A percentile compares a stretch with the other conserved stretches of the same genome.
phyloP scores from a whole-genome alignment of 2,113 vertebrate genomes.

The Alethe castanea region DNA sequence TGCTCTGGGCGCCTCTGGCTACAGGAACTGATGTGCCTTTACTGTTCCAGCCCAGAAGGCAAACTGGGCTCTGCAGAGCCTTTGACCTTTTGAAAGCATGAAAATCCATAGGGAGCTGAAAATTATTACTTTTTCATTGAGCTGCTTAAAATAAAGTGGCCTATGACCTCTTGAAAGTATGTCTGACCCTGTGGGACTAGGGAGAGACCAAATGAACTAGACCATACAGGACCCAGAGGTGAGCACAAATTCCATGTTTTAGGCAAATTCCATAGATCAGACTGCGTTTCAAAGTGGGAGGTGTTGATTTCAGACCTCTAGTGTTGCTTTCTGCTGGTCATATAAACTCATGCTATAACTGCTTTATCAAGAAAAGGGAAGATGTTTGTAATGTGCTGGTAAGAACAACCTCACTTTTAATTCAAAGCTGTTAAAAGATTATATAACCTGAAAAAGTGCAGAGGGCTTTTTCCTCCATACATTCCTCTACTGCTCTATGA shows the following conservation, averaged over 20 bases:
- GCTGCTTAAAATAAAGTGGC: slow-evolving; percentile 39
- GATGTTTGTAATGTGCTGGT: neutral
- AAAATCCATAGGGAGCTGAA: slow-evolving; percentile 34
- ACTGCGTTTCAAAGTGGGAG: neutral
- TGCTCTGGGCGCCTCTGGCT: neutral
- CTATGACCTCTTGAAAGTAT: slow-evolving; percentile 1
- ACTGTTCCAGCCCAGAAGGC: neutral
- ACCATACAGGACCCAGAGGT: neutral
- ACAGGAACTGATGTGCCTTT: neutral
- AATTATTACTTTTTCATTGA: slow-evolving; percentile 25
- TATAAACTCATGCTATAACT: neutral
- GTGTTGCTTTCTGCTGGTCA: neutral
- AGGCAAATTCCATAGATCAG: neutral
- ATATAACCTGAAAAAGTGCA: neutral
- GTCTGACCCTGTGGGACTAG: slow-evolving; percentile 34
- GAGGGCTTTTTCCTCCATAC: fast-evolving
- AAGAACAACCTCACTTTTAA: neutral
- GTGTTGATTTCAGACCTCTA: neutral
- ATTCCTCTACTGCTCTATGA: neutral
- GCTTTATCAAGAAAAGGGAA: neutral
- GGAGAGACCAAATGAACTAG: neutral
- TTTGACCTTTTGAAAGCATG: slow-evolving; percentile 37
- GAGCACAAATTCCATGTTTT: neutral
- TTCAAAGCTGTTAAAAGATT: neutral
- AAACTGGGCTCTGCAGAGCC: slow-evolving; percentile 18